phyloP scores from a whole-genome alignment of 2,888 invertebrate species.

The Drosophila stalkeri region DNA sequence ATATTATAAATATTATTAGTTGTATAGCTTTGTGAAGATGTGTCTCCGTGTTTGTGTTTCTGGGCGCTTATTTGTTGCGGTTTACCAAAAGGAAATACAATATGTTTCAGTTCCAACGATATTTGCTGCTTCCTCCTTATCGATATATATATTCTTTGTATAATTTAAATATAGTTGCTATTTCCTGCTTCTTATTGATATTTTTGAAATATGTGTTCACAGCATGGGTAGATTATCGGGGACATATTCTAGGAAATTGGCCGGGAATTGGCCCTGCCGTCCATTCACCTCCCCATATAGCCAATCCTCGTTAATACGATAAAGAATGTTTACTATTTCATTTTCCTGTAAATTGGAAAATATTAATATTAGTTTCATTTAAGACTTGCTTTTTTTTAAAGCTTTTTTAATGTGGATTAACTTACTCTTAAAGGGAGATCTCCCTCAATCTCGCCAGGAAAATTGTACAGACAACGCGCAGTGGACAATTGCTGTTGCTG shows the following conservation, averaged over 20 bases:
- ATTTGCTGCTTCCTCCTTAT: constrained; percentile 42
- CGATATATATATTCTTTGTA: constrained; percentile 46
- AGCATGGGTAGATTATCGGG: constrained; percentile 85
- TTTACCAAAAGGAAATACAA: constrained; percentile 47
- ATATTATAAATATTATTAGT: constrained; percentile 25
- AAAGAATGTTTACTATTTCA: constrained; percentile 88
- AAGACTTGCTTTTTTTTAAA: neutral
- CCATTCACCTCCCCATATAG: constrained; percentile 90
- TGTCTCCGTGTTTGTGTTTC: constrained; percentile 12
- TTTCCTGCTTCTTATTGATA: constrained; percentile 30
- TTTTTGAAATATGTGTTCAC: constrained; percentile 27
- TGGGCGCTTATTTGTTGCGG: constrained; percentile 1
- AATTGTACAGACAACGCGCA: constrained; percentile 90
- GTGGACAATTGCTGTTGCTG: constrained; percentile 32
- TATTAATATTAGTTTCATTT: neutral
- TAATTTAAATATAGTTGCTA: constrained; percentile 40
- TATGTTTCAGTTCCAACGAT: constrained; percentile 67
- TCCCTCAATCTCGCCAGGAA: constrained; percentile 87
- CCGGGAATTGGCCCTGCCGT: constrained; percentile 91
- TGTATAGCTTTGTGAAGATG: constrained; percentile 3
- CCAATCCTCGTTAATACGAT: constrained; percentile 92
- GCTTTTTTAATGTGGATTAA: neutral
- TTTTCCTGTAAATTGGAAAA: constrained; percentile 85
- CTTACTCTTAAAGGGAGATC: constrained; percentile 87
- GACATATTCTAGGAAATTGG: constrained; percentile 89